Percentiles rank a stretch among this genome's conserved stretches.
These are phyloP conservation scores for Drosophila kepulauana DNA, from an alignment of 1,140 invertebrate genomes.

Conservation along the genomic window DNA sequence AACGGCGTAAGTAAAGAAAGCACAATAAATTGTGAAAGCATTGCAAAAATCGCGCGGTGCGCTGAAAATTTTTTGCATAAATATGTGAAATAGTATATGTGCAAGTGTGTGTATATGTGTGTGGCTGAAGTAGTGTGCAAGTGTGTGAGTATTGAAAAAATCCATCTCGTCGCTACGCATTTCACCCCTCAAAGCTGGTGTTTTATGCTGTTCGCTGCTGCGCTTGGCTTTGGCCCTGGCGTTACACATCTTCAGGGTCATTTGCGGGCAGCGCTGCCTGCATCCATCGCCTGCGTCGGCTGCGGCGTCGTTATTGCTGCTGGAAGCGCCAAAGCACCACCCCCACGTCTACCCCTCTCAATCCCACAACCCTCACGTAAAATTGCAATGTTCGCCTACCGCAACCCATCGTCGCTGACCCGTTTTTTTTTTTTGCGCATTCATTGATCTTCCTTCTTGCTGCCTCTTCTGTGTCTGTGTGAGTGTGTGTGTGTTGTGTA, in stretches of 20 bases:
- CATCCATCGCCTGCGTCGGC: neutral
- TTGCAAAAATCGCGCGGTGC: slow-evolving; percentile 38
- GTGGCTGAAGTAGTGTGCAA: slow-evolving; percentile 18
- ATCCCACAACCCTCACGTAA: slow-evolving; percentile 40
- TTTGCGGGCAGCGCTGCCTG: slow-evolving; percentile 29
- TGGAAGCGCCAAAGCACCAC: slow-evolving; percentile 17
- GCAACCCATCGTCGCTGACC: slow-evolving; percentile 52
- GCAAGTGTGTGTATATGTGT: slow-evolving; percentile 39
- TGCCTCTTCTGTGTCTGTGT: slow-evolving; percentile 54
- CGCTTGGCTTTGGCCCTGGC: slow-evolving; percentile 44
- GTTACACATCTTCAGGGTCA: slow-evolving; percentile 63
- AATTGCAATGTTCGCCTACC: slow-evolving; percentile 44
- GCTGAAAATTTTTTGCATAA: slow-evolving; percentile 72
- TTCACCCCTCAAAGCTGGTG: slow-evolving; percentile 70
- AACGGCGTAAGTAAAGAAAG: slow-evolving; percentile 72
- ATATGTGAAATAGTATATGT: slow-evolving; percentile 59
- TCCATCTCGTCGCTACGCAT: slow-evolving; percentile 80
- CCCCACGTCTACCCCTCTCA: slow-evolving; percentile 19
- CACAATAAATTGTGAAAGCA: slow-evolving; percentile 11
- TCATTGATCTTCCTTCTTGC: slow-evolving; percentile 48
- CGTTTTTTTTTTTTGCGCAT: slow-evolving; percentile 44
- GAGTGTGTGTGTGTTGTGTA: slow-evolving; percentile 47
- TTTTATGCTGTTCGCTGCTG: slow-evolving; percentile 25
- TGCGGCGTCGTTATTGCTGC: slow-evolving; percentile 19
- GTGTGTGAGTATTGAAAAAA: slow-evolving; percentile 73